Percentiles rank a stretch among this genome's conserved stretches.
Conservation (phyloP, 2,113 vertebrate genomes). For the Cygnus buccinator region DNA sequence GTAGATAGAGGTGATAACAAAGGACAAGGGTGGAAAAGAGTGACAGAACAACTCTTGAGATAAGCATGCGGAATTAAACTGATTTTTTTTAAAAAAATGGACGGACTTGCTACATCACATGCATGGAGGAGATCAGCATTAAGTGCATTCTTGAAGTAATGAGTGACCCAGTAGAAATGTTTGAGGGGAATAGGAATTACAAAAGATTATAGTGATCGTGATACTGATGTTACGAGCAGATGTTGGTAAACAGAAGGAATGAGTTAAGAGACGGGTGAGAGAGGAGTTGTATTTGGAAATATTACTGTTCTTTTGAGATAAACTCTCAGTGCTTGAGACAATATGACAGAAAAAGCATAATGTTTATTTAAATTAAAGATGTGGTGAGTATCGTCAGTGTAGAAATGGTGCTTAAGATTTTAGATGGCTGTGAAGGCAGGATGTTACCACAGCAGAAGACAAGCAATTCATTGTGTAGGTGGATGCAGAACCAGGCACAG, state of each 20-base stretch:
- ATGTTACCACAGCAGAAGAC: background rate
- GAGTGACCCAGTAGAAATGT: rapidly evolving
- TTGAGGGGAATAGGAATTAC: background rate
- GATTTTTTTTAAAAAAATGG: background rate
- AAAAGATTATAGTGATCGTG: background rate
- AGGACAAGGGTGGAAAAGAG: background rate
- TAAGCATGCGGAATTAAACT: background rate
- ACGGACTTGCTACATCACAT: background rate
- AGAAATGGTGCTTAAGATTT: background rate
- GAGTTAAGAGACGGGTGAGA: background rate
- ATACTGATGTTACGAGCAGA: background rate
- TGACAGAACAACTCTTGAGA: background rate
- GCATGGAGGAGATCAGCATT: background rate
- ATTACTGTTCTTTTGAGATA: background rate
- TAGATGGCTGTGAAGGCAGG: background rate
- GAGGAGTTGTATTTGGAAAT: background rate
- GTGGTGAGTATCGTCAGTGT: background rate
- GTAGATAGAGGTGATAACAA: background rate
- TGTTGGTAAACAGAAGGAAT: background rate
- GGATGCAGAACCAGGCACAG: background rate
- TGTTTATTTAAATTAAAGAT: background rate
- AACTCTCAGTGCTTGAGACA: background rate
- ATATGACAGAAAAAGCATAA: background rate
- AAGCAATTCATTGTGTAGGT: background rate
- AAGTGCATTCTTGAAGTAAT: background rate